Evolutionary conservation across 2,113 vertebrate genomes (phyloP).

Genomic region (Taxidea taxus): DNA sequence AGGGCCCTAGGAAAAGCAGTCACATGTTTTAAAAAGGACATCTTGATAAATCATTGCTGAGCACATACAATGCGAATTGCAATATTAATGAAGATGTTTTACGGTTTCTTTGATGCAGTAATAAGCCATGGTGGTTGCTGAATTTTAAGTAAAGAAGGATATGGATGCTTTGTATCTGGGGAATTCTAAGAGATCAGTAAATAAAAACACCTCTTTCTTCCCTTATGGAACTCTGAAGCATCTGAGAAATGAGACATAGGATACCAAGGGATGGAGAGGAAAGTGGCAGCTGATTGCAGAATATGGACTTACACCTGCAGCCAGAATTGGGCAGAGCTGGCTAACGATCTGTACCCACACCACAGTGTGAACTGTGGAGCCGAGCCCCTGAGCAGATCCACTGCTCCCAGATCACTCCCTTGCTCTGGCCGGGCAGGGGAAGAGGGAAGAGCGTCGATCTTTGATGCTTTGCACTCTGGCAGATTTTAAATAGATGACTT

Average conservation of each 20-base stretch:
- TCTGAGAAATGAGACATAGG: neutral
- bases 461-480: neutral
- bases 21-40: neutral
- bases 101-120: neutral
- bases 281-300: neutral
- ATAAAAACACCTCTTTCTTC: neutral
- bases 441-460: neutral
- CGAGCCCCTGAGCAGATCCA: neutral
- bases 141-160: neutral
- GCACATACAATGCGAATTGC: neutral
- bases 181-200: neutral
- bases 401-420: neutral
- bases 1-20: neutral
- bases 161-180: neutral
- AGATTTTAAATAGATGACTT: neutral
- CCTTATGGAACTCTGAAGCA: neutral
- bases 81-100: neutral
- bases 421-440: neutral
- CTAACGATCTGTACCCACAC: rapidly evolving
- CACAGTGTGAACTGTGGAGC: neutral
- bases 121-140: neutral
- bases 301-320: neutral
- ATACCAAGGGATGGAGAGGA: neutral
- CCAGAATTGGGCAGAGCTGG: neutral
- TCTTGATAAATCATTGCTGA: neutral